Percentiles rank a stretch among this genome's conserved stretches.
phyloP scores from a whole-genome alignment of 2,888 invertebrate species.

The Unio delphinus region DNA sequence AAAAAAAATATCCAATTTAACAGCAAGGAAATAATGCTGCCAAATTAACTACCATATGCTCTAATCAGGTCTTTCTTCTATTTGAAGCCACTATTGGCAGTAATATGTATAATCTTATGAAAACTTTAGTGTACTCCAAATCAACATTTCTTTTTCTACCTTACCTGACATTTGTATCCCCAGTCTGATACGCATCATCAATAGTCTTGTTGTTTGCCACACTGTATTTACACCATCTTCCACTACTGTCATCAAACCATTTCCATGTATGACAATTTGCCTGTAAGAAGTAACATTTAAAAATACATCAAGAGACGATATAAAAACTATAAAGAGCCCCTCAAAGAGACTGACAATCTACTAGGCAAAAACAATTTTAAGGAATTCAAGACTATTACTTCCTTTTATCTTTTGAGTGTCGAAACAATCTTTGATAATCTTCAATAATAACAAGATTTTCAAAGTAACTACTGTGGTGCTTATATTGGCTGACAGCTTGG shows the following conservation, averaged over 20 bases:
- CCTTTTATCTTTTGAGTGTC: too few species aligned
- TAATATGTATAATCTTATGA: too few species aligned
- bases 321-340: too few species aligned
- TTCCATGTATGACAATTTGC: constrained; percentile 77
- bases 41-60: neutral
- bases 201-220: constrained; percentile 82
- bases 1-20: neutral
- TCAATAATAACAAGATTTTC: too few species aligned
- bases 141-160: neutral
- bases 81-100: too few species aligned
- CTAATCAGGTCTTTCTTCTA: neutral
- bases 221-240: constrained; percentile 85
- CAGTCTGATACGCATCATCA: constrained; percentile 83
- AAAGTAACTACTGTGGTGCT: too few species aligned
- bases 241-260: constrained; percentile 87
- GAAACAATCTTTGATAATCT: too few species aligned
- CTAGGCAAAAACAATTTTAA: too few species aligned
- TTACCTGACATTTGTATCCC: constrained; percentile 65
- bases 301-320: neutral
- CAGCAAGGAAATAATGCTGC: neutral
- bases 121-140: neutral
- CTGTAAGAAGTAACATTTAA: constrained; percentile 35
- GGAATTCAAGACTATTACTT: too few species aligned
- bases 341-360: too few species aligned
- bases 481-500: too few species aligned